Percentiles rank a stretch among this genome's conserved stretches.
Evolutionary conservation across 2,113 vertebrate genomes (phyloP).

Genomic region (Morone saxatilis): DNA sequence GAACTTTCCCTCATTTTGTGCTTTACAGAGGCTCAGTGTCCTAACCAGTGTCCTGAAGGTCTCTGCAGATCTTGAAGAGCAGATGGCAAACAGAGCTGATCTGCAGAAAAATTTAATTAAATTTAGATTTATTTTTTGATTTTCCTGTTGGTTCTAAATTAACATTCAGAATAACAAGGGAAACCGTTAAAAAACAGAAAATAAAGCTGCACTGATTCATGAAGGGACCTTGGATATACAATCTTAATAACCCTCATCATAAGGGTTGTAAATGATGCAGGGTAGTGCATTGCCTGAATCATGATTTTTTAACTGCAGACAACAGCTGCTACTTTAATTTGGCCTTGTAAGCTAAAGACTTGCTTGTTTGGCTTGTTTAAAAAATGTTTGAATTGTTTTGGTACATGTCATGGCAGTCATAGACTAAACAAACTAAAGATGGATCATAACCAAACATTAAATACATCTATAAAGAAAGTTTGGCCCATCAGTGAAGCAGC

Average conservation of each 20-base stretch:
- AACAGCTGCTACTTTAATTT: constrained; percentile 39
- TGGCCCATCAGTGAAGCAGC: neutral
- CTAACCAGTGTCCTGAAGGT: constrained; percentile 8
- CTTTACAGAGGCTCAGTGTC: neutral
- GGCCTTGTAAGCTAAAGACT: constrained; percentile 9
- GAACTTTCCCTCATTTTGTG: neutral
- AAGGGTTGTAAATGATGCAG: constrained; percentile 19
- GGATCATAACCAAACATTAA: neutral
- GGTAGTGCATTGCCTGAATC: constrained; percentile 6
- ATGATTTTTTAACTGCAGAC: constrained; percentile 34
- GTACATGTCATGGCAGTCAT: neutral
- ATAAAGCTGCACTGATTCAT: constrained; percentile 1
- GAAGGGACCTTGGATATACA: constrained; percentile 14
- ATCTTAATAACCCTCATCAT: constrained; percentile 22
- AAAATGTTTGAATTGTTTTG: constrained; percentile 4
- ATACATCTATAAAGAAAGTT: neutral
- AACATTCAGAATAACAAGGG: neutral
- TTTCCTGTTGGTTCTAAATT: neutral
- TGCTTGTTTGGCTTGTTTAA: constrained; percentile 2
- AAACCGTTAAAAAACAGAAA: neutral
- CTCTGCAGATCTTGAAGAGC: neutral
- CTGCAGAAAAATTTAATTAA: neutral
- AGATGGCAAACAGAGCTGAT: constrained; percentile 20
- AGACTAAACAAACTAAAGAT: neutral
- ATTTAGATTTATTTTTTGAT: constrained; percentile 9